Evolutionary conservation across 2,888 invertebrate genomes (phyloP).

Genomic region (Xylocampa areola): DNA sequence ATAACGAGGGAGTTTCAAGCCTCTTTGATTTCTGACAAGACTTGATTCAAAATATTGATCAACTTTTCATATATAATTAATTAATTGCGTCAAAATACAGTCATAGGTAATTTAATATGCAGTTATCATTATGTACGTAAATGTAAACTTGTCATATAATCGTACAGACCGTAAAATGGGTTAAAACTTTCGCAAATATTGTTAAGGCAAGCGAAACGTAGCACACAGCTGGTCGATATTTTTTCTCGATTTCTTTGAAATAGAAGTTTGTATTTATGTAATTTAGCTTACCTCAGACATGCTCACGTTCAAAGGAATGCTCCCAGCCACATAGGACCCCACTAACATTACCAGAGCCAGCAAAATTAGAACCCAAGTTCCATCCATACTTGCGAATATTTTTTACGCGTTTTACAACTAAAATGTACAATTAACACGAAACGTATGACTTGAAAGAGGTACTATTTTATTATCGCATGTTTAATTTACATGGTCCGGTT

Average conservation of each 20-base stretch:
- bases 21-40: too few relatives aligned
- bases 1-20: too few relatives aligned
- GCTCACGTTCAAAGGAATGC: slow-evolving; percentile 97
- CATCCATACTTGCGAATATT: slow-evolving; percentile 91
- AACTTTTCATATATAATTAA: too few relatives aligned
- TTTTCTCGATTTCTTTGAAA: background rate
- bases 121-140: background rate
- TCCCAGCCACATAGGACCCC: slow-evolving; percentile 98
- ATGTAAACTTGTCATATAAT: background rate
- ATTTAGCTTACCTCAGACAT: slow-evolving; percentile 95
- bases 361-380: slow-evolving; percentile 94
- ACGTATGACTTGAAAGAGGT: slow-evolving; percentile 46
- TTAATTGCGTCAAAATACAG: too few relatives aligned
- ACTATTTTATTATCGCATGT: slow-evolving; percentile 59
- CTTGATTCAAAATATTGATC: too few relatives aligned
- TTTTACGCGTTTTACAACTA: slow-evolving; percentile 32
- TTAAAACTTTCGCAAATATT: slow-evolving; percentile 14
- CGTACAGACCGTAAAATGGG: background rate
- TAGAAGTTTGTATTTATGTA: background rate
- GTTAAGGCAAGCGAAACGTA: slow-evolving; percentile 25
- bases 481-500: slow-evolving; percentile 63
- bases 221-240: slow-evolving; percentile 21
- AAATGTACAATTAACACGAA: slow-evolving; percentile 40
- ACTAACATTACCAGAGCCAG: slow-evolving; percentile 97
- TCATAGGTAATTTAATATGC: background rate